Conservation (phyloP, 2,797 vertebrate genomes). For the Xenops minutus region DNA sequence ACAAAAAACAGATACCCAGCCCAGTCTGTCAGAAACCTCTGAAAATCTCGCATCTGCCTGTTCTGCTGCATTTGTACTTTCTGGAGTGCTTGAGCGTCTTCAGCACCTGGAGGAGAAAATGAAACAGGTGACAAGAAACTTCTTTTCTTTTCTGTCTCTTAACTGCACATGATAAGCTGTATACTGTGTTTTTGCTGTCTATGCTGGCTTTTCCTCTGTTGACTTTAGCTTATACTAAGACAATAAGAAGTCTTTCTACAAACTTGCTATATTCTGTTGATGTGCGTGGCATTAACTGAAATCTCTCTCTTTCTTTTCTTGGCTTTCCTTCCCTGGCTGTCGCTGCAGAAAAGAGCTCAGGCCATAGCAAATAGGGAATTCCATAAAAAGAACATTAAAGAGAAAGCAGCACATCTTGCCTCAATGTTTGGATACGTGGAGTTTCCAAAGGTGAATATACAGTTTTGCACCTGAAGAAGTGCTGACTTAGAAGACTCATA, state of each 20-base stretch:
- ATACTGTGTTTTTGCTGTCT: not conserved
- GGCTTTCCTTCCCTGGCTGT: slow-evolving; percentile 24
- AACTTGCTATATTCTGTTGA: not conserved
- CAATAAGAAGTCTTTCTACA: not conserved
- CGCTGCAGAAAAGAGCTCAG: slow-evolving; percentile 90
- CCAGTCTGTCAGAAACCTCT: slow-evolving; percentile 57
- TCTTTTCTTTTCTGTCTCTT: not conserved
- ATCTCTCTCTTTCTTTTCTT: slow-evolving; percentile 35
- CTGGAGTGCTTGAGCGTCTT: slow-evolving; percentile 90
- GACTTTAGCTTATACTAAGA: not conserved
- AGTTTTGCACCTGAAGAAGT: slow-evolving; percentile 21
- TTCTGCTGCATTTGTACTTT: slow-evolving; percentile 84
- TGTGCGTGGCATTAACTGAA: slow-evolving; percentile 7
- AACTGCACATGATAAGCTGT: not conserved
- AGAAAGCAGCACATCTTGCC: slow-evolving; percentile 91
- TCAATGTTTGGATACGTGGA: slow-evolving; percentile 84
- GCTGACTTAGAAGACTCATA: not conserved
- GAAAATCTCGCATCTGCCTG: slow-evolving; percentile 75
- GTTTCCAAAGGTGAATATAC: slow-evolving; percentile 85
- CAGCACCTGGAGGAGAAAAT: slow-evolving; percentile 92
- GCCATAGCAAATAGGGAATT: slow-evolving; percentile 92
- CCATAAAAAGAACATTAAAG: slow-evolving; percentile 96
- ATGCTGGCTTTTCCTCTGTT: not conserved
- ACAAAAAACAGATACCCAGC: slow-evolving; percentile 68
- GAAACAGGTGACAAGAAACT: slow-evolving; percentile 87